Conservation (phyloP, 2,797 vertebrate species). For the Ceryle rudis region DNA sequence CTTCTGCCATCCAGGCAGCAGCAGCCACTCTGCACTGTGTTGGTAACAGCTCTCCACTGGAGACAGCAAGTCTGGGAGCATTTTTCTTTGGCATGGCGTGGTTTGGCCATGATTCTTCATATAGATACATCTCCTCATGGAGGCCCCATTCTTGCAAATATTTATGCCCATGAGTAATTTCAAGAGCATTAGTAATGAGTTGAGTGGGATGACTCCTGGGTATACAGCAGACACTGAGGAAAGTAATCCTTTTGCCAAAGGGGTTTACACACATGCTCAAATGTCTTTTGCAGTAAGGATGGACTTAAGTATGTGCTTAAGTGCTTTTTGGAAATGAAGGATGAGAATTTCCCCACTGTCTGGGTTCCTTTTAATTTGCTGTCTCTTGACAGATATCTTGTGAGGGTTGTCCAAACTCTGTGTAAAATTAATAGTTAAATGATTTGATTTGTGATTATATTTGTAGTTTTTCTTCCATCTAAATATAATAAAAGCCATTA, state of each 20-base stretch:
- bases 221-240: not conserved
- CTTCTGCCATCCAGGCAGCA: not conserved
- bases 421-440: not conserved
- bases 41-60: not conserved
- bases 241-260: not conserved
- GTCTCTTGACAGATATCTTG: not conserved
- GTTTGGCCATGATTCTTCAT: slow-evolving; percentile 8
- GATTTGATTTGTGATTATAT: slow-evolving; percentile 18
- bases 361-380: not conserved
- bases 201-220: not conserved
- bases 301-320: not conserved
- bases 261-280: not conserved
- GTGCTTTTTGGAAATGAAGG: not conserved
- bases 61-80: slow-evolving; percentile 25
- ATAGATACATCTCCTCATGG: not conserved
- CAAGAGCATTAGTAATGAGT: not conserved
- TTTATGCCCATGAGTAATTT: slow-evolving; percentile 26
- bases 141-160: not conserved
- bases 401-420: not conserved
- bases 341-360: not conserved
- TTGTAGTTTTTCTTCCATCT: slow-evolving; percentile 3
- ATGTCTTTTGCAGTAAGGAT: not conserved
- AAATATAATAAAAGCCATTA: not conserved
- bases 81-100: not conserved
- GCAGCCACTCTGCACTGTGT: not conserved